Percentiles rank a stretch among this genome's conserved stretches.
These are phyloP conservation scores for Hirtodrosophila alboralis DNA, from an alignment of 2,888 invertebrate species.

Conservation along the genomic window DNA sequence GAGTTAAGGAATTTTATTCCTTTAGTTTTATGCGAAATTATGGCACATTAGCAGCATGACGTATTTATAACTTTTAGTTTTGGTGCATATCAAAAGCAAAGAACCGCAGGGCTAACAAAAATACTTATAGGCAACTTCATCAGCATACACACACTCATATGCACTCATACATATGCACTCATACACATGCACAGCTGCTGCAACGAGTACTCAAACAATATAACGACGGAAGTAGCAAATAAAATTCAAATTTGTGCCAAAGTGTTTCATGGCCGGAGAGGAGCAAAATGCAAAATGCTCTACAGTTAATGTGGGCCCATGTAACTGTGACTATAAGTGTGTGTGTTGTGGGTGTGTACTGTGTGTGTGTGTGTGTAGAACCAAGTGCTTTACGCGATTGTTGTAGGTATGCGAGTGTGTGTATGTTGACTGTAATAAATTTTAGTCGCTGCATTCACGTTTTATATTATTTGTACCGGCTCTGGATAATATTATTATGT, in stretches of 20 bases:
- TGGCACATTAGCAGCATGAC: constrained; percentile 63
- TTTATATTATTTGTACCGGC: constrained; percentile 58
- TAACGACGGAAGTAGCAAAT: constrained; percentile 76
- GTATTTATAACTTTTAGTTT: constrained; percentile 72
- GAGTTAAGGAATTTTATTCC: constrained; percentile 33
- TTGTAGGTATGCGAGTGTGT: constrained; percentile 22
- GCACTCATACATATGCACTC: constrained; percentile 5
- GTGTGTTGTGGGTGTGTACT: constrained; percentile 1
- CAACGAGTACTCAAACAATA: constrained; percentile 66
- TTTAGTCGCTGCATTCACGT: constrained; percentile 44
- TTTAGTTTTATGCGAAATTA: constrained; percentile 59
- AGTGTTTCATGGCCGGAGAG: constrained; percentile 66
- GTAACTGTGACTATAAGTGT: constrained; percentile 30
- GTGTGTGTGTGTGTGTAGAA: constrained; percentile 14
- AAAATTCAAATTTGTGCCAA: constrained; percentile 80
- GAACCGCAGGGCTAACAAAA: constrained; percentile 54
- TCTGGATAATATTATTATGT: constrained; percentile 60
- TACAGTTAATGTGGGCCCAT: constrained; percentile 61
- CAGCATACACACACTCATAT: constrained; percentile 22
- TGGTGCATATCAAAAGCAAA: constrained; percentile 48
- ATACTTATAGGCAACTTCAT: constrained; percentile 49
- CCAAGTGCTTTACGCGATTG: constrained; percentile 55
- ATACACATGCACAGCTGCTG: constrained; percentile 25
- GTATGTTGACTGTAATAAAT: constrained; percentile 59
- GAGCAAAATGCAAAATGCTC: constrained; percentile 41